Percentiles rank a stretch among this genome's conserved stretches.
These are phyloP conservation scores for Zeus faber DNA, from an alignment of 2,113 vertebrate species.

Conservation along the genomic window DNA sequence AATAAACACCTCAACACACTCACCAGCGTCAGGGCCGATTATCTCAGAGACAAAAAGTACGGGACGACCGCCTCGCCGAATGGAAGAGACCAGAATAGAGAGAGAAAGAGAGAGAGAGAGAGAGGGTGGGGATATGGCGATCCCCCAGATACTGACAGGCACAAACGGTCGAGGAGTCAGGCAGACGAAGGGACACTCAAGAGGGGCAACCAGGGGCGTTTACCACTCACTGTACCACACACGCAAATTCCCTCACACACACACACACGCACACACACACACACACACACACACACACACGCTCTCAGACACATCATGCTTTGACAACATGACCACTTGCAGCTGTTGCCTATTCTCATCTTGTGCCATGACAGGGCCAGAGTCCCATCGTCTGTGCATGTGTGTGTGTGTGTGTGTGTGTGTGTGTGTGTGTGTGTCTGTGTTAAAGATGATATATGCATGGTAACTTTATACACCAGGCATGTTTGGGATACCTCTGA, in stretches of 20 bases:
- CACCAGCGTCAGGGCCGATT: too few species aligned
- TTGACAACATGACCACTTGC: conserved; percentile 51
- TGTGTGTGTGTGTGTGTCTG: conserved; percentile 25
- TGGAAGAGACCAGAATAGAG: not conserved
- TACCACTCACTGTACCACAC: conserved; percentile 28
- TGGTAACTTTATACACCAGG: conserved; percentile 44
- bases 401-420: conserved; percentile 6
- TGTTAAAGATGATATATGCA: conserved; percentile 33
- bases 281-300: conserved; percentile 10
- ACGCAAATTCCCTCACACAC: not conserved
- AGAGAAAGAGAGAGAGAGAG: not conserved
- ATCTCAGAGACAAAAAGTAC: too few species aligned
- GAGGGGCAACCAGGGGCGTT: conserved; percentile 48
- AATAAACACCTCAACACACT: too few species aligned
- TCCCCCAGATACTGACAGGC: conserved; percentile 10
- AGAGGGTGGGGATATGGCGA: not conserved
- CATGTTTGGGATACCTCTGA: conserved; percentile 32
- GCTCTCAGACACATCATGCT: conserved; percentile 27
- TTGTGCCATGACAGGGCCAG: conserved; percentile 48
- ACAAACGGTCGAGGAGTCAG: conserved; percentile 28
- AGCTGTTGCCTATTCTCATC: conserved; percentile 62
- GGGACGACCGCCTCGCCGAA: too few species aligned
- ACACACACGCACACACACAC: conserved; percentile 29
- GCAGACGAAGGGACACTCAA: conserved; percentile 39
- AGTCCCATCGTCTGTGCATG: not conserved